phyloP scores from a whole-genome alignment of 2,888 invertebrate species.

The Synergus itoensis region DNA sequence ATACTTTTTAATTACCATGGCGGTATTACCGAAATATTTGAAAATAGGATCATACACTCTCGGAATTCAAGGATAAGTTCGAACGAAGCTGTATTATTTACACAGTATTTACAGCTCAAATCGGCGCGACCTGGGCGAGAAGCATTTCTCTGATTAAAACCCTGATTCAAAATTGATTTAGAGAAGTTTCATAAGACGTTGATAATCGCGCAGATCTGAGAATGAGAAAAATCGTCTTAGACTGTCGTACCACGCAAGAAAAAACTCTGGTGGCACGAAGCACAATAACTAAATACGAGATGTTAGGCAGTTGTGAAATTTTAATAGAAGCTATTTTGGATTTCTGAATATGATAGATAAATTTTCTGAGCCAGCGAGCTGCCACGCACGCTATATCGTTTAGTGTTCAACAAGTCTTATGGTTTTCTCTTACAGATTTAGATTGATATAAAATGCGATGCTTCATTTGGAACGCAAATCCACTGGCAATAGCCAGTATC shows the following conservation, averaged over 20 bases:
- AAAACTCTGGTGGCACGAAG: slow-evolving; percentile 62
- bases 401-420: slow-evolving; percentile 28
- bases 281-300: slow-evolving; percentile 49
- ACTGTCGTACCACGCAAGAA: slow-evolving; percentile 57
- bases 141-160: slow-evolving; percentile 14
- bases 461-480: slow-evolving; percentile 47
- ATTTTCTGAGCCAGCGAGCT: slow-evolving; percentile 21
- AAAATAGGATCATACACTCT: slow-evolving; percentile 42
- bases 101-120: slow-evolving; percentile 63
- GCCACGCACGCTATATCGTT: background rate
- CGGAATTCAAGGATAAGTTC: slow-evolving; percentile 51
- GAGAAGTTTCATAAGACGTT: background rate
- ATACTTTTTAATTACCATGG: background rate
- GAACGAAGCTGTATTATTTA: slow-evolving; percentile 61
- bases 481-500: slow-evolving; percentile 44
- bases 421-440: slow-evolving; percentile 27
- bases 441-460: slow-evolving; percentile 47
- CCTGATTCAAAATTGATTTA: background rate
- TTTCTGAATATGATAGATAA: background rate
- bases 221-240: slow-evolving; percentile 20
- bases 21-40: slow-evolving; percentile 1
- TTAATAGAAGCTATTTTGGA: slow-evolving; percentile 9
- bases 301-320: slow-evolving; percentile 21
- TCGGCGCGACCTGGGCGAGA: slow-evolving; percentile 36
- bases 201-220: slow-evolving; percentile 13